phyloP scores from a whole-genome alignment of 2,113 vertebrate species.

The Aegithalos caudatus region DNA sequence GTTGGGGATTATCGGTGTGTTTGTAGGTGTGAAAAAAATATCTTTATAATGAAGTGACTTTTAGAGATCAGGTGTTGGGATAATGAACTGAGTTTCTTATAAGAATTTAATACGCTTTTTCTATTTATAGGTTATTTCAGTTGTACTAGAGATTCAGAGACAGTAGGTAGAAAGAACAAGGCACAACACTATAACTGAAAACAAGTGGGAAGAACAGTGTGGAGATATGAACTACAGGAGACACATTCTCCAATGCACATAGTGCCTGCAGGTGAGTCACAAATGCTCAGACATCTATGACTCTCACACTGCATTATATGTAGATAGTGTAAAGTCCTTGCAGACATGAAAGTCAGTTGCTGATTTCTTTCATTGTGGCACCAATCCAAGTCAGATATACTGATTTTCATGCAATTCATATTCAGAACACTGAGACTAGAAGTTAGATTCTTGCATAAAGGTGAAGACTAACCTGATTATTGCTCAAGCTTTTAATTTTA shows the following conservation, averaged over 20 bases:
- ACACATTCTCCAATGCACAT: neutral
- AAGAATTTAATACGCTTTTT: neutral
- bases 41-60: neutral
- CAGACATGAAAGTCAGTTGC: neutral
- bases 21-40: neutral
- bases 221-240: neutral
- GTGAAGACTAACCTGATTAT: neutral
- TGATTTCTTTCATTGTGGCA: neutral
- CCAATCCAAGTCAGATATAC: neutral
- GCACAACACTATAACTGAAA: neutral
- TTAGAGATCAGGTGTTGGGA: neutral
- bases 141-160: neutral
- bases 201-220: neutral
- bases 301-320: fast-evolving
- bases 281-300: neutral
- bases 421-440: neutral
- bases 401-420: neutral
- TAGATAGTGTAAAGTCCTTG: neutral
- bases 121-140: neutral
- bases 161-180: neutral
- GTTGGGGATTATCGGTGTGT: neutral
- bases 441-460: neutral
- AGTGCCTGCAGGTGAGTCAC: neutral
- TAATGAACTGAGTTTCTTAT: neutral
- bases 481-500: neutral